These are phyloP conservation scores for Propithecus perrieri DNA, from an alignment of 2,797 vertebrate species.

Conservation along the genomic window DNA sequence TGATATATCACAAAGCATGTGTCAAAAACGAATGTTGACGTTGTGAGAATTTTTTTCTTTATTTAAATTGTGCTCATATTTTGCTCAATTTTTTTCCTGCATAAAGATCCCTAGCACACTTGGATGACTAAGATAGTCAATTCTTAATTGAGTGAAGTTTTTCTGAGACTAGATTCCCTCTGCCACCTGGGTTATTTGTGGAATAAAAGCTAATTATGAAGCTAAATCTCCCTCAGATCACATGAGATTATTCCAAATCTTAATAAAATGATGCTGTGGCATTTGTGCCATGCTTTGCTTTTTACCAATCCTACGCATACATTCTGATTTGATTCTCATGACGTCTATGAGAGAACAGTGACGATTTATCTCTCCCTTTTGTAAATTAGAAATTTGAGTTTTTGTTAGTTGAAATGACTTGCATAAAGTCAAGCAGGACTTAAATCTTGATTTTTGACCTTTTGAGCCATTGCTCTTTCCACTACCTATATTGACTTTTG, in stretches of 20 bases:
- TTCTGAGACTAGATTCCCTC: background rate
- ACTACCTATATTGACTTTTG: constrained; percentile 44
- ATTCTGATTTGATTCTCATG: background rate
- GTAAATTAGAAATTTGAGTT: constrained; percentile 47
- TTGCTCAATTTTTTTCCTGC: background rate
- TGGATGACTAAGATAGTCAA: background rate
- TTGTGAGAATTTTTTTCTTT: background rate
- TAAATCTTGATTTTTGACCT: constrained; percentile 33
- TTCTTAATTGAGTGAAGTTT: background rate
- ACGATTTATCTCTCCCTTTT: background rate
- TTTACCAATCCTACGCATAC: background rate
- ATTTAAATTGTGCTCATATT: background rate
- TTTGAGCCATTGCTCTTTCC: background rate
- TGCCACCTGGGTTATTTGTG: background rate
- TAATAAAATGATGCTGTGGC: background rate
- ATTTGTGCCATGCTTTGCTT: background rate
- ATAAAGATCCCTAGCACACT: background rate
- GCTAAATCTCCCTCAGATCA: background rate
- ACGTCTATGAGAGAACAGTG: background rate
- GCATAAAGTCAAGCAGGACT: background rate
- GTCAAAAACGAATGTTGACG: background rate
- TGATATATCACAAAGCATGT: background rate
- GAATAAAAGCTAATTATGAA: constrained; percentile 7
- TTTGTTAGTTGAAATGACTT: constrained; percentile 15
- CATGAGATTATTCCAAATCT: background rate